phyloP scores from a whole-genome alignment of 1,140 invertebrate species.

The Adoxophyes honmai region DNA sequence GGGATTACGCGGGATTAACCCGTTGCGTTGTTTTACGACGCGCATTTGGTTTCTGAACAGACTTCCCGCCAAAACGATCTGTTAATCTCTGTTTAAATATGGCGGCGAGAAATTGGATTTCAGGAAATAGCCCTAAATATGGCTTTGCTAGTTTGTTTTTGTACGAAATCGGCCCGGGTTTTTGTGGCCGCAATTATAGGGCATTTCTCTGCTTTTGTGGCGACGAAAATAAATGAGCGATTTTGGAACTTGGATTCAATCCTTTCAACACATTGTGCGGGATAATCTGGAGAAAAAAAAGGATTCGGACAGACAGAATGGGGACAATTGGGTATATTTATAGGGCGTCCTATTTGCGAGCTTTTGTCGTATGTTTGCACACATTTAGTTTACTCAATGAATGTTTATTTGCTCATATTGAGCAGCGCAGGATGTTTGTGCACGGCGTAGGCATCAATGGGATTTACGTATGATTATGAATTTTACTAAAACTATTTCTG shows the following conservation, averaged over 20 bases:
- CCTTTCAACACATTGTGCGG: constrained; percentile 36
- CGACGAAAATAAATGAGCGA: constrained; percentile 11
- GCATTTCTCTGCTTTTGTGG: constrained; percentile 21
- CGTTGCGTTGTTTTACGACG: constrained; percentile 61
- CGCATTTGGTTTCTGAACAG: constrained; percentile 38
- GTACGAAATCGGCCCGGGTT: constrained; percentile 18
- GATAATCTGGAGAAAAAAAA: constrained; percentile 54
- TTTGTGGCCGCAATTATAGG: constrained; percentile 17
- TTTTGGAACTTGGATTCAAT: constrained; percentile 30
- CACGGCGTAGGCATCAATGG: constrained; percentile 18
- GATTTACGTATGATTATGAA: constrained; percentile 37
- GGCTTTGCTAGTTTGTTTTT: constrained; percentile 38
- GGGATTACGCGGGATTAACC: constrained; percentile 62
- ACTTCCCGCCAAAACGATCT: constrained; percentile 50
- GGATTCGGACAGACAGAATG: constrained; percentile 39
- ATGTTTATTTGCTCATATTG: constrained; percentile 53
- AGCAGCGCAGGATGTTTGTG: constrained; percentile 5
- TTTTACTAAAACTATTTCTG: constrained; percentile 16
- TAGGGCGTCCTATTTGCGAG: constrained; percentile 39
- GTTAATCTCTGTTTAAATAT: constrained; percentile 62
- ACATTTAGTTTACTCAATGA: constrained; percentile 56
- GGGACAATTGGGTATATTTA: constrained; percentile 56
- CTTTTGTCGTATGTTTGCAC: constrained; percentile 58
- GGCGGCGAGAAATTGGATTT: constrained; percentile 34
- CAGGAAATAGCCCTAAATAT: constrained; percentile 52